A percentile compares a stretch with the other conserved stretches of the same genome.
phyloP scores from a whole-genome alignment of 2,888 invertebrate genomes.

The Ectemnius continuus region DNA sequence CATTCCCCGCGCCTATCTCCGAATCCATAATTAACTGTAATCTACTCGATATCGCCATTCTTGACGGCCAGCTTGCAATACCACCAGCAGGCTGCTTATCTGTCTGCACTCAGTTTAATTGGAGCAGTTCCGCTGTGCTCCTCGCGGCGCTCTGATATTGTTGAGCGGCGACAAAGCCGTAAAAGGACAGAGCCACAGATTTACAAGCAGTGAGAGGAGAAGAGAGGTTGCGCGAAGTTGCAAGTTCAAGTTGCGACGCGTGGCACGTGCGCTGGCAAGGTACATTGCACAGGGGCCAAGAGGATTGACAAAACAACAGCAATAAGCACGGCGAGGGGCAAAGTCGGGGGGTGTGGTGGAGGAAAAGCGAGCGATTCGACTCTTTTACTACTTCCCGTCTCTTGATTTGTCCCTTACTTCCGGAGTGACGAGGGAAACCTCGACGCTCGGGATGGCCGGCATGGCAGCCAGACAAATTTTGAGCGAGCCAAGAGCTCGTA shows the following conservation, averaged over 20 bases:
- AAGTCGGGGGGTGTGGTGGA: background rate
- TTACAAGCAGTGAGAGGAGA: constrained; percentile 2
- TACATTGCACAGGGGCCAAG: background rate
- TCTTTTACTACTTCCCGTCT: constrained; percentile 67
- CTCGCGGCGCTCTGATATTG: background rate
- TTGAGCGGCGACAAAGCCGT: background rate
- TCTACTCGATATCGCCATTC: constrained; percentile 4
- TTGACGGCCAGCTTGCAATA: background rate
- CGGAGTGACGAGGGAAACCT: constrained; percentile 47
- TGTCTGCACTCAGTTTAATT: constrained; percentile 4
- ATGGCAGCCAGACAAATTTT: constrained; percentile 74
- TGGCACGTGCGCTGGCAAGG: too few species aligned
- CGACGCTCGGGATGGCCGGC: constrained; percentile 55
- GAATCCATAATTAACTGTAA: constrained; percentile 3
- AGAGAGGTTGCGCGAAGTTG: background rate
- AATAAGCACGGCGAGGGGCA: background rate
- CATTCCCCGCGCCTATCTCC: background rate
- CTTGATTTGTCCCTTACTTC: constrained; percentile 47
- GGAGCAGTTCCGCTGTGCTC: background rate
- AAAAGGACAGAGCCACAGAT: constrained; percentile 5
- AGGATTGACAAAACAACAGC: background rate
- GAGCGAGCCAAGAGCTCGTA: constrained; percentile 73
- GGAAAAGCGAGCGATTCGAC: constrained; percentile 34
- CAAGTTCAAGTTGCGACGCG: too few species aligned
- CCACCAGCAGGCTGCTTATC: background rate